A percentile compares a stretch with the other conserved stretches of the same genome.
These are phyloP conservation scores for Lucinisca nassula DNA, from an alignment of 2,888 invertebrate genomes.

Conservation along the genomic window DNA sequence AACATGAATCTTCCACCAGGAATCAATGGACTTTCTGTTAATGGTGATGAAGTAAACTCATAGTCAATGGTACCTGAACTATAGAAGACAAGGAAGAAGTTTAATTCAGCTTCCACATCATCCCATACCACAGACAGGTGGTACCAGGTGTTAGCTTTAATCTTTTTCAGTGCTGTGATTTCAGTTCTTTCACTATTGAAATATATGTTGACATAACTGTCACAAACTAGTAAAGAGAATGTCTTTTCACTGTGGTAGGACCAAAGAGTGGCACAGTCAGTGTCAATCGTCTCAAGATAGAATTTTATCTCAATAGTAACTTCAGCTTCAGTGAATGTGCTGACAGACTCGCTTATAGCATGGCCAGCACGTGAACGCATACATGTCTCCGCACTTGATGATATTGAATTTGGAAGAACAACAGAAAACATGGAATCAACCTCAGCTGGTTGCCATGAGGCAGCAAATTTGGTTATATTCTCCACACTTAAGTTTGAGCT, in stretches of 20 bases:
- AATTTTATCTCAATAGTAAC: slow-evolving; percentile 77
- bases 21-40: slow-evolving; percentile 43
- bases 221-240: slow-evolving; percentile 65
- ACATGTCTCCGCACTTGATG: slow-evolving; percentile 63
- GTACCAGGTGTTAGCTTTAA: slow-evolving; percentile 73
- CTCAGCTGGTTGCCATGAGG: slow-evolving; percentile 61
- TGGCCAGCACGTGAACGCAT: slow-evolving; percentile 57
- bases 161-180: slow-evolving; percentile 44
- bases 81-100: slow-evolving; percentile 64
- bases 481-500: slow-evolving; percentile 38
- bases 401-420: slow-evolving; percentile 29
- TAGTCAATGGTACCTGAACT: slow-evolving; percentile 41
- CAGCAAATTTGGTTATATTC: slow-evolving; percentile 66
- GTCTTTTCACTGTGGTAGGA: slow-evolving; percentile 63
- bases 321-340: slow-evolving; percentile 67
- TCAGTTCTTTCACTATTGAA: slow-evolving; percentile 27
- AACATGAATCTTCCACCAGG: slow-evolving; percentile 76
- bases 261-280: slow-evolving; percentile 71
- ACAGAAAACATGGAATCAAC: slow-evolving; percentile 48
- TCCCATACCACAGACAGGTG: slow-evolving; percentile 76
- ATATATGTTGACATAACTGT: slow-evolving; percentile 48
- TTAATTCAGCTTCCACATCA: slow-evolving; percentile 18
- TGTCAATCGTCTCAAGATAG: slow-evolving; percentile 38
- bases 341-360: slow-evolving; percentile 53
- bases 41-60: background rate